Base-by-base conservation (phyloP, 2,113 vertebrate genomes). In the Macheiramphus alcinus region DNA sequence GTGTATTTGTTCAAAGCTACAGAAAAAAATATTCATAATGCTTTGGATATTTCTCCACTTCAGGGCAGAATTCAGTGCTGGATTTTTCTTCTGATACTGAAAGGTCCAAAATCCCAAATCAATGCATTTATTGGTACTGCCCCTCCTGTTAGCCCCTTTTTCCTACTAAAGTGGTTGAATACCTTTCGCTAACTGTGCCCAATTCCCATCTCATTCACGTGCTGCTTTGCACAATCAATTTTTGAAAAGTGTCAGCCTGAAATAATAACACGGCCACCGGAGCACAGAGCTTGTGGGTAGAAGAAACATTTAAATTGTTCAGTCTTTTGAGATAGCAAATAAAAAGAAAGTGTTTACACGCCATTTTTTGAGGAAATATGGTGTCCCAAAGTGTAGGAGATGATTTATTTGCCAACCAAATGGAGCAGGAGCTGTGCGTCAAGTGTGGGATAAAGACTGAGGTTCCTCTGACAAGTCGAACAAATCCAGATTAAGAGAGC, bases 261-360 rank as follows among this genome's bases (percentile, higher is more conserved):
- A 72, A 27, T 14, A 23, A 36, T 1, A 17, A 7, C 1, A 0
- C 7, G 48, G 48, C 36, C 62, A 50, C 26, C 1, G 3, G 36
- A 72, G 32, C 75, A 29, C 23, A 31, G 26, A 38, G 53, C 47
- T 67, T 4, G 26, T 4, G 23, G 25, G 32, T 8, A 55, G 25
- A 19, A 21, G 11, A 5, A 53, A 9, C 12, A 16, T 4, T 42
- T 10, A 23, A 32, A 19, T 2, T 23, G 27, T 3, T 43, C 43
- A 16, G 25, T 12, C 17, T 7, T 34, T 19, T 4, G 7, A 73
- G 26, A 16, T 36, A 4, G 1, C 43, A 43, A 21, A 27, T 31
- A 6, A 32, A 68, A 43, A 48, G 8, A 13, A 36, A 18, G 27
- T 1, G 32, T 3, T 38, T 15, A 31, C 6, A 4, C 5, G 27